phyloP scores from a whole-genome alignment of 1,140 invertebrate species.

The Drosophila equinoxialis region DNA sequence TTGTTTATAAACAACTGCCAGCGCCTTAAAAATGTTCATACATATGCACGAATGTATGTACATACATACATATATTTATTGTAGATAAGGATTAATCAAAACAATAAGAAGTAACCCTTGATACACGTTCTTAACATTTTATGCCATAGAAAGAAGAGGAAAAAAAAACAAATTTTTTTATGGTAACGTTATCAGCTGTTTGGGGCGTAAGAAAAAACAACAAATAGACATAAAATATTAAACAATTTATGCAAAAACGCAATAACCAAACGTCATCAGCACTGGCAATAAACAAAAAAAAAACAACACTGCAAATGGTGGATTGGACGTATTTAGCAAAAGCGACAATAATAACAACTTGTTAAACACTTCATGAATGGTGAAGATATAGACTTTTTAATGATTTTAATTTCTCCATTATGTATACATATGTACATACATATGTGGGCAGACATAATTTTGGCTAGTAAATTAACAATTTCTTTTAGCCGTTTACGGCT shows the following conservation, averaged over 20 bases:
- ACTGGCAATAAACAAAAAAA: background rate
- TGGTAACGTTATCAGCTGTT: conserved; percentile 51
- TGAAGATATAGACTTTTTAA: too few species aligned
- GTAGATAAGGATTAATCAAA: conserved; percentile 46
- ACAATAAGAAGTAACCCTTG: conserved; percentile 32
- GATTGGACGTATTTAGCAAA: conserved; percentile 41
- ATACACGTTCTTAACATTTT: conserved; percentile 35
- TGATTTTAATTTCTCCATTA: too few species aligned
- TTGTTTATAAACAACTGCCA: conserved; percentile 55
- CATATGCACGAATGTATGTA: background rate
- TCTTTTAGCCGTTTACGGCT: background rate
- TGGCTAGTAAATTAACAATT: background rate
- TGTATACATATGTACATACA: too few species aligned
- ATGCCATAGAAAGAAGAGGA: conserved; percentile 17
- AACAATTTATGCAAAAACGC: conserved; percentile 72
- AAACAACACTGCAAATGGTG: background rate
- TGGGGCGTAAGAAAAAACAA: conserved; percentile 35
- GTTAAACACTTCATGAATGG: too few species aligned
- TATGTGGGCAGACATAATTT: too few species aligned
- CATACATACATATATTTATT: background rate
- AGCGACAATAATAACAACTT: background rate
- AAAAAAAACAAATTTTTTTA: conserved; percentile 27
- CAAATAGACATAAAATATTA: conserved; percentile 34
- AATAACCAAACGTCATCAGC: conserved; percentile 50
- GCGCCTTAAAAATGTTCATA: background rate